Evolutionary conservation across 1,140 invertebrate genomes (phyloP), one percentile per base, ranked within the genome.

Genomic region (Daktulosphaira vitifoliae): DNA sequence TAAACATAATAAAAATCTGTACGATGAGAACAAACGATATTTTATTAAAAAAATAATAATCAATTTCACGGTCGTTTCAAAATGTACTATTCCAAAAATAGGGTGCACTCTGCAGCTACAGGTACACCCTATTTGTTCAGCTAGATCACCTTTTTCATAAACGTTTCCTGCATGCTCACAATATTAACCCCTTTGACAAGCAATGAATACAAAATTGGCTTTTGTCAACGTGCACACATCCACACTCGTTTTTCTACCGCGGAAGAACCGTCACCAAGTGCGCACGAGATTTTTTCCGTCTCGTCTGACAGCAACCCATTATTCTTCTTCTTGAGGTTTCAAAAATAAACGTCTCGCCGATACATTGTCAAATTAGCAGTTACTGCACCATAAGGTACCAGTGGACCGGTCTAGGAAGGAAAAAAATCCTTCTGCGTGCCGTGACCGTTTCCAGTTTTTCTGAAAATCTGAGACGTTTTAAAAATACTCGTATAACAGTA

Each of bases 371-470:
- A 54, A 54, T 54, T 54, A 54, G 37, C 52, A 39, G 52, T 33
- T 54, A 18, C 16, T 52, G 29, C 22, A 38, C 37, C 29, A 33
- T 33, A 33, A 33, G 5, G 11, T 33, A 33, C 29, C 5, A 33
- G 29, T 33, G 29, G 52, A 15, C 16, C 33, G 15, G 7, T 8
- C 16, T 26, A 33, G 20, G 13, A 23, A 20, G 52, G 1, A 16
- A 54, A 54, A 54, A 54, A 23, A 39, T 8, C 7, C 11, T 33
- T 11, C 29, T 33, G 11, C 11, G 5, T 33, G 29, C 29, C 52
- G 52, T 54, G 52, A 54, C 52, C 29, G 52, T 54, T 54, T 54
- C 37, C 52, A 29, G 52, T 54, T 54, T 54, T 54, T 54, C 52
- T 13, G 20, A 54, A 54, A 54, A 54, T 11, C 52, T 20, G 33